Evolutionary conservation across 2,888 invertebrate genomes (phyloP).

Genomic region (Coelinius sp.): DNA sequence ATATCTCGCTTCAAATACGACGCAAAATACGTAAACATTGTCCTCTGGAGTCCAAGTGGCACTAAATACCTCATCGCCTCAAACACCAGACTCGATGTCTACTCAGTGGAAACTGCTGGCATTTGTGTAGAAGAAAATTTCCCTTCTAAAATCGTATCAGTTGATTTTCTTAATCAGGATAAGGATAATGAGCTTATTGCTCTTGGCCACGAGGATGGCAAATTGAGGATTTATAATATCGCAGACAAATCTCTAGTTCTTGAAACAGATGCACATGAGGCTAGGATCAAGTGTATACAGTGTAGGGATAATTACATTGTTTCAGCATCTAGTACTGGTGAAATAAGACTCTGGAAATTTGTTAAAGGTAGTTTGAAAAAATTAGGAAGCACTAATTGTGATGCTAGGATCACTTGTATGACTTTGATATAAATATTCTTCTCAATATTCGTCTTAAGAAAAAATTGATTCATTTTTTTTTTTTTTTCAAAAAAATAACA

Average conservation of each 20-base stretch:
- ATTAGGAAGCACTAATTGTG: constrained; percentile 72
- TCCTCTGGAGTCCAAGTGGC: constrained; percentile 83
- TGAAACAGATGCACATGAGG: constrained; percentile 74
- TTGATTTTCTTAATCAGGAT: constrained; percentile 76
- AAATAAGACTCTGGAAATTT: constrained; percentile 81
- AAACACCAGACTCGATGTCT: constrained; percentile 82
- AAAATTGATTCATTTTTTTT: not conserved
- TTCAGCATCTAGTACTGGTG: constrained; percentile 85
- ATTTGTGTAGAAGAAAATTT: constrained; percentile 79
- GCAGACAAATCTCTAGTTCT: constrained; percentile 69
- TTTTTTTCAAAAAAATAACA: not conserved
- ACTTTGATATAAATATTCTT: constrained; percentile 70
- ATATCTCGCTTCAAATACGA: constrained; percentile 69
- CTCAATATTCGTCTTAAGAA: not conserved
- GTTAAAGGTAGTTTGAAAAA: constrained; percentile 66
- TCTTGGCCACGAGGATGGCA: constrained; percentile 84
- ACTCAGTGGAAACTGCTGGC: constrained; percentile 84
- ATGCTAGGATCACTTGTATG: constrained; percentile 82
- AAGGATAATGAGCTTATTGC: constrained; percentile 74
- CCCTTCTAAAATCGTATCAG: constrained; percentile 79
- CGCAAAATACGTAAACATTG: constrained; percentile 61
- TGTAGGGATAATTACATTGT: constrained; percentile 75
- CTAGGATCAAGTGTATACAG: constrained; percentile 80
- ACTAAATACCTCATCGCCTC: constrained; percentile 83
- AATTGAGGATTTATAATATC: constrained; percentile 75